Conservation (phyloP, 2,113 vertebrate species). For the Lucifuga dentata region DNA sequence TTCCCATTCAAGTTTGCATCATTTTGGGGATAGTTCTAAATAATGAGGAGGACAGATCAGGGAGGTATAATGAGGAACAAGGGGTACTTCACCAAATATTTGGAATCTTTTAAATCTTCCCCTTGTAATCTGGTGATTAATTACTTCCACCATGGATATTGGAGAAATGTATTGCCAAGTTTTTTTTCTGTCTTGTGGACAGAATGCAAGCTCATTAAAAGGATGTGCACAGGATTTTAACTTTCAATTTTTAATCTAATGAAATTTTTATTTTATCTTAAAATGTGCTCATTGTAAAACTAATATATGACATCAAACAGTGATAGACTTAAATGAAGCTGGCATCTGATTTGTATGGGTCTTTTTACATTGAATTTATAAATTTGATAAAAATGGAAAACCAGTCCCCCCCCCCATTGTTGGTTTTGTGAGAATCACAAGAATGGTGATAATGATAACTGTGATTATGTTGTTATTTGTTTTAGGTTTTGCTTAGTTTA, state of each 20-base stretch:
- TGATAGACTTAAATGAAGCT: conserved; percentile 45
- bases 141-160: conserved; percentile 87
- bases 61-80: conserved; percentile 99
- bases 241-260: conserved; percentile 69
- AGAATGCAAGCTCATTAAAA: conserved; percentile 51
- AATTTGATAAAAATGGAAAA: background rate
- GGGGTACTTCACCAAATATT: conserved; percentile 93
- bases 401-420: background rate
- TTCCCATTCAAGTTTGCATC: conserved; percentile 86
- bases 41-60: conserved; percentile 94
- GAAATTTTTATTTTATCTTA: conserved; percentile 46
- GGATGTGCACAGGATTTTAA: conserved; percentile 47
- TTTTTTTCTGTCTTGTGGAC: conserved; percentile 21
- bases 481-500: background rate
- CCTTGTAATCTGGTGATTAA: conserved; percentile 90
- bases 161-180: conserved; percentile 65
- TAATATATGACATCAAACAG: conserved; percentile 61
- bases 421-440: conserved; percentile 9
- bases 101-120: conserved; percentile 89
- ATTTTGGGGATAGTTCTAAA: conserved; percentile 93
- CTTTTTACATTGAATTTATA: background rate
- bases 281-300: conserved; percentile 49
- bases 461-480: background rate
- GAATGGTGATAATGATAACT: background rate
- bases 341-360: background rate